Conservation (phyloP, 2,113 vertebrate species). For the Myanophis thanlyinensis region DNA sequence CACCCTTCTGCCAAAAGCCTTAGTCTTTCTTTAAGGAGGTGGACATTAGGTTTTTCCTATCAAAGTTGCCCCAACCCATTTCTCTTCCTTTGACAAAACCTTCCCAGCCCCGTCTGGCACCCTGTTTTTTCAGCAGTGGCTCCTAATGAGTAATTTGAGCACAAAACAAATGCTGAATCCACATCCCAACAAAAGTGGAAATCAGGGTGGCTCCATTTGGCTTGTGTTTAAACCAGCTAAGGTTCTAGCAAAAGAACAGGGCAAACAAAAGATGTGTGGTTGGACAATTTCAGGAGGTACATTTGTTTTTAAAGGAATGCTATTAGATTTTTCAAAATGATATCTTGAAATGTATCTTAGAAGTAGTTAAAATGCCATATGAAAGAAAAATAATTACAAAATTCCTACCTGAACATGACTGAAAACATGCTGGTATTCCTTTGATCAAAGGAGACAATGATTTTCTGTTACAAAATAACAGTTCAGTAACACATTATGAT, state of each 20-base stretch:
- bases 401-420: not conserved
- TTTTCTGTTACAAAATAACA: not conserved
- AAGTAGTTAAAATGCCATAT: not conserved
- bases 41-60: not conserved
- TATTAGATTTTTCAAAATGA: not conserved
- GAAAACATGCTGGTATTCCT: not conserved
- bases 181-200: constrained; percentile 54
- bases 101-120: constrained; percentile 56
- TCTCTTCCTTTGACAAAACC: constrained; percentile 52
- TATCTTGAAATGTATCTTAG: not conserved
- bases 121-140: constrained; percentile 38
- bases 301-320: not conserved
- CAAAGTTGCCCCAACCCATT: not conserved
- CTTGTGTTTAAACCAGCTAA: constrained; percentile 44
- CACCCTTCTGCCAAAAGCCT: constrained; percentile 4
- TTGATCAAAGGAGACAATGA: not conserved
- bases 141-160: constrained; percentile 36
- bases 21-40: constrained; percentile 1
- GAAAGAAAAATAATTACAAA: not conserved
- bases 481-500: not conserved
- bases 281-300: not conserved
- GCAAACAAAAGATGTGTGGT: not conserved
- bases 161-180: constrained; percentile 55
- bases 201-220: constrained; percentile 36
- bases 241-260: constrained; percentile 36